phyloP scores from a whole-genome alignment of 2,888 invertebrate genomes.

The Torymus aiolomorphi region DNA sequence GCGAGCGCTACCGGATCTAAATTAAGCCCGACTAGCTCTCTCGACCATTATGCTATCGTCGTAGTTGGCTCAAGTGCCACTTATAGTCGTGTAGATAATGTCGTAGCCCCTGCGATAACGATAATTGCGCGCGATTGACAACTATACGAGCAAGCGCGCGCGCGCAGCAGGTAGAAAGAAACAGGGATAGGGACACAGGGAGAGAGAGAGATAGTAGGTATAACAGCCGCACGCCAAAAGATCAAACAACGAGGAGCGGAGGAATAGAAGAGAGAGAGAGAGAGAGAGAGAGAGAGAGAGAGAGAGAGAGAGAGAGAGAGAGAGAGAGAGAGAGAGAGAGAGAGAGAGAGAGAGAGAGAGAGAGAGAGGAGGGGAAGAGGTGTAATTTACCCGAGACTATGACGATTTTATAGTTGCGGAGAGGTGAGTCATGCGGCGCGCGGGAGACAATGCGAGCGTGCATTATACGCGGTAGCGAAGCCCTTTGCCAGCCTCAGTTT shows the following conservation, averaged over 20 bases:
- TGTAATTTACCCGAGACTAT: constrained; percentile 25
- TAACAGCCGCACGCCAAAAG: constrained; percentile 6
- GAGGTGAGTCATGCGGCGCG: constrained; percentile 33
- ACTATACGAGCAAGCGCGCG: constrained; percentile 4
- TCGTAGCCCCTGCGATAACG: constrained; percentile 40
- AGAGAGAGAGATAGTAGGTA: too few relatives aligned
- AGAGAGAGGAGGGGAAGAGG: background rate
- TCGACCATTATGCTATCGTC: constrained; percentile 48
- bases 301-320: too few relatives aligned
- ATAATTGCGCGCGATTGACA: constrained; percentile 51
- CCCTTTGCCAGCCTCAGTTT: constrained; percentile 10
- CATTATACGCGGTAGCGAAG: constrained; percentile 3
- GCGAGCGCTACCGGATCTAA: constrained; percentile 40
- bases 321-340: background rate
- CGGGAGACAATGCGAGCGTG: constrained; percentile 2
- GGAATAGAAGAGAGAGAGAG: background rate
- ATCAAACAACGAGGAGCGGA: constrained; percentile 31
- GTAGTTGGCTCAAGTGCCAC: constrained; percentile 50
- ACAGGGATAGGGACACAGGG: too few relatives aligned
- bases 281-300: background rate
- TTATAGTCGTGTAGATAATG: constrained; percentile 42
- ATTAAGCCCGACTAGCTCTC: constrained; percentile 37
- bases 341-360: background rate
- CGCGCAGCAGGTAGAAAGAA: constrained; percentile 6
- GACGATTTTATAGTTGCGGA: constrained; percentile 34